Percentiles rank a stretch among this genome's conserved stretches.
These are phyloP conservation scores for Mizuhopecten yessoensis DNA, from an alignment of 1,140 invertebrate genomes.

Conservation along the genomic window DNA sequence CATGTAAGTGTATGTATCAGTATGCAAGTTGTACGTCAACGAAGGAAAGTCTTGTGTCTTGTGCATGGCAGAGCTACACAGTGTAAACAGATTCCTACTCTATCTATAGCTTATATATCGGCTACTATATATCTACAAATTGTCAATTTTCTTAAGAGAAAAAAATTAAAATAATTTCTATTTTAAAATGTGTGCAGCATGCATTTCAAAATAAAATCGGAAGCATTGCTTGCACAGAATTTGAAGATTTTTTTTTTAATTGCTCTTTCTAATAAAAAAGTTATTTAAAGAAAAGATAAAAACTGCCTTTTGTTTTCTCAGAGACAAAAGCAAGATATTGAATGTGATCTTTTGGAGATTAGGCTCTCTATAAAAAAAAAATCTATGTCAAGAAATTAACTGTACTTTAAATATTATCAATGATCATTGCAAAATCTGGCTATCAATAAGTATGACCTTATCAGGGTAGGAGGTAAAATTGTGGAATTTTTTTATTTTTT, in stretches of 20 bases:
- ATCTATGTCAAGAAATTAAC: no score
- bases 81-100: not conserved
- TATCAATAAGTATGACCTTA: no score
- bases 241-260: not conserved
- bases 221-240: not conserved
- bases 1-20: not conserved
- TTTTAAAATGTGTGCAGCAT: not conserved
- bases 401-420: no score
- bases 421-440: no score
- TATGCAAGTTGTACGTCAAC: not conserved
- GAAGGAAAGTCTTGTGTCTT: conserved; percentile 36
- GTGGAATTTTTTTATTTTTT: no score
- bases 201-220: not conserved
- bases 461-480: no score
- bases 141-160: not conserved
- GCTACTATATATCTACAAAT: not conserved
- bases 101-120: conserved; percentile 21
- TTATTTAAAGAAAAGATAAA: no score
- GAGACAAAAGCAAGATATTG: no score
- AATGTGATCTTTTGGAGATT: no score
- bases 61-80: not conserved
- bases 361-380: no score
- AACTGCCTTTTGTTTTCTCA: no score
- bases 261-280: not conserved
- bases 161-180: not conserved